Evolutionary conservation across 2,888 invertebrate genomes (phyloP).

Genomic region (Sarcophaga rosellei): DNA sequence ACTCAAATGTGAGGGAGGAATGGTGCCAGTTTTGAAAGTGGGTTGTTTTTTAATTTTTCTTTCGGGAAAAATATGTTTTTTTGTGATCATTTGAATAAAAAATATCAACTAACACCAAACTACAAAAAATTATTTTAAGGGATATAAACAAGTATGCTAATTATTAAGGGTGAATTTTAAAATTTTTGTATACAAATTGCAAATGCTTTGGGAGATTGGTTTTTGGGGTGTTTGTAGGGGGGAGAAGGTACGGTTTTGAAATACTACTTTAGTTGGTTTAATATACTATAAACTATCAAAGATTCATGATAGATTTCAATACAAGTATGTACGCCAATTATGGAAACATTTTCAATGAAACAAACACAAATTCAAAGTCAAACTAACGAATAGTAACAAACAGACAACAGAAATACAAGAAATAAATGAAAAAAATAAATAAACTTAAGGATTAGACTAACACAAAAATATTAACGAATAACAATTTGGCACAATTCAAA

Average conservation of each 20-base stretch:
- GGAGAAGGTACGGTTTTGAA: no score
- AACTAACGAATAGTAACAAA: constrained; percentile 52
- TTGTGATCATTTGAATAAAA: constrained; percentile 20
- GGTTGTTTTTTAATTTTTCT: neutral
- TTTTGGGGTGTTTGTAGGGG: neutral
- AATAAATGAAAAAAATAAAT: neutral
- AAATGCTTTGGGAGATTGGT: neutral
- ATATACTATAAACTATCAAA: constrained; percentile 35
- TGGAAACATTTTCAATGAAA: constrained; percentile 20
- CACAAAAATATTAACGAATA: neutral
- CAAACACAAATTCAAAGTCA: constrained; percentile 42
- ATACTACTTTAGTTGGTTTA: constrained; percentile 12
- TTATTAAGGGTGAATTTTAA: constrained; percentile 6
- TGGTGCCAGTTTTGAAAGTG: neutral
- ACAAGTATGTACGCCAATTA: constrained; percentile 15
- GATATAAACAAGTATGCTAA: neutral
- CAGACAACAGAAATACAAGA: constrained; percentile 36
- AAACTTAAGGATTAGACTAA: constrained; percentile 30
- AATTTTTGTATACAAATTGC: constrained; percentile 21
- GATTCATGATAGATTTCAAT: neutral
- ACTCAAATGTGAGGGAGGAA: neutral
- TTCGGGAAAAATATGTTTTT: neutral
- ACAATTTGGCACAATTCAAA: constrained; percentile 8
- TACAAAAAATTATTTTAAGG: constrained; percentile 34
- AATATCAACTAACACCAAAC: constrained; percentile 50